A percentile compares a stretch with the other conserved stretches of the same genome.
phyloP scores from a whole-genome alignment of 2,797 vertebrate genomes.

The Pachyuromys duprasi region DNA sequence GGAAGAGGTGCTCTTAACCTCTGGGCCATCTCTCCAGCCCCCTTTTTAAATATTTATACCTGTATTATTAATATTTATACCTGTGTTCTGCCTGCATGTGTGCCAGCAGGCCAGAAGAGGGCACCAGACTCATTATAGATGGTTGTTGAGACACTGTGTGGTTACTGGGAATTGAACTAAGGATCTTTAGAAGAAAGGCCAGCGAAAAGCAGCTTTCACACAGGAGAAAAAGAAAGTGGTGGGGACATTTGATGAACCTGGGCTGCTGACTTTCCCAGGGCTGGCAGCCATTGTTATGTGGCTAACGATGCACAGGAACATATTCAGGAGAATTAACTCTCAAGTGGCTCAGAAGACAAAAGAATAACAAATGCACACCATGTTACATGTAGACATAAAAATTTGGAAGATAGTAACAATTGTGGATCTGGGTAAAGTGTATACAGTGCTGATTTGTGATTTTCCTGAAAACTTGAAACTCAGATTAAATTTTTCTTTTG shows the following conservation, averaged over 20 bases:
- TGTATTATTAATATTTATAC: too few species aligned
- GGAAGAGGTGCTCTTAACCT: too few species aligned
- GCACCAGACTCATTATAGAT: too few species aligned
- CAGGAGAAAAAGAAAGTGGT: not conserved
- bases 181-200: too few species aligned
- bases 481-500: not conserved
- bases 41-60: too few species aligned
- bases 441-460: not conserved
- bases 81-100: too few species aligned
- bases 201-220: not conserved
- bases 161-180: too few species aligned
- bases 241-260: not conserved
- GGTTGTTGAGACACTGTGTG: too few species aligned
- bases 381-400: not conserved
- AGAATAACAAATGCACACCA: not conserved
- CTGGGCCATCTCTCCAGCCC: too few species aligned
- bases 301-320: not conserved
- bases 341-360: conserved; percentile 4
- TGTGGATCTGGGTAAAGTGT: conserved; percentile 1
- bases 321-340: not conserved
- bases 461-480: conserved; percentile 46
- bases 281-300: not conserved
- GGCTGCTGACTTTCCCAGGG: not conserved
- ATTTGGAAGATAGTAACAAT: not conserved
- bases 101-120: too few species aligned